Conservation (phyloP, 1,140 invertebrate genomes). For the Drosophila insularis region DNA sequence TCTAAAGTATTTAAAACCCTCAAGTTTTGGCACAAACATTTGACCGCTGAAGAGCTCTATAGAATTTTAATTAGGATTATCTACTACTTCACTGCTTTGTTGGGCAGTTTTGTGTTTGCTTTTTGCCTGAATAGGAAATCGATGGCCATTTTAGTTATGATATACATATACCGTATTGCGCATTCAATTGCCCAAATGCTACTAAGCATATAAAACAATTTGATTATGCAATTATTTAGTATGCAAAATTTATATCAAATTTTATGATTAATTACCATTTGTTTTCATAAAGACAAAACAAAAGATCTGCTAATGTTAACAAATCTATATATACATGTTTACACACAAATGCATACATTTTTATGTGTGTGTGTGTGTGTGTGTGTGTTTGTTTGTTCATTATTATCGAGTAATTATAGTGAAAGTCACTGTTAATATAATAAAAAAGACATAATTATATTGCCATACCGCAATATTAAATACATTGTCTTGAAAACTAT, state of each 20-base stretch:
- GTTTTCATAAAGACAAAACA: background rate
- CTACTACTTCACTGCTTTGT: background rate
- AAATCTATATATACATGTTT: too few relatives aligned
- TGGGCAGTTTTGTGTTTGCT: background rate
- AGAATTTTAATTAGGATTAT: constrained; percentile 13
- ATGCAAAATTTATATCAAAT: constrained; percentile 16
- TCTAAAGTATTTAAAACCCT: constrained; percentile 7
- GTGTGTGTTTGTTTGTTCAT: too few relatives aligned
- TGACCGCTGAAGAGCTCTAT: background rate
- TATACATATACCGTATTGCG: constrained; percentile 6
- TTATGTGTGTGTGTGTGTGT: too few relatives aligned
- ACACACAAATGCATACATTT: background rate
- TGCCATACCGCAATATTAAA: constrained; percentile 9
- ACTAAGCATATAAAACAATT: constrained; percentile 17
- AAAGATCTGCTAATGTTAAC: background rate
- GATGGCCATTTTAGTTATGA: constrained; percentile 12
- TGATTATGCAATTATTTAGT: constrained; percentile 26
- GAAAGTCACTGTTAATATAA: constrained; percentile 15
- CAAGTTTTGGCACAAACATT: constrained; percentile 12
- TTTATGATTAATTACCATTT: constrained; percentile 5
- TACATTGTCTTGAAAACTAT: background rate
- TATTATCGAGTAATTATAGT: constrained; percentile 11
- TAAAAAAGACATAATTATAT: constrained; percentile 13
- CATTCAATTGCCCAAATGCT: constrained; percentile 1
- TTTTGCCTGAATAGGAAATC: constrained; percentile 12